These are phyloP conservation scores for Lynx canadensis DNA, from an alignment of 2,113 vertebrate genomes.

Conservation along the genomic window DNA sequence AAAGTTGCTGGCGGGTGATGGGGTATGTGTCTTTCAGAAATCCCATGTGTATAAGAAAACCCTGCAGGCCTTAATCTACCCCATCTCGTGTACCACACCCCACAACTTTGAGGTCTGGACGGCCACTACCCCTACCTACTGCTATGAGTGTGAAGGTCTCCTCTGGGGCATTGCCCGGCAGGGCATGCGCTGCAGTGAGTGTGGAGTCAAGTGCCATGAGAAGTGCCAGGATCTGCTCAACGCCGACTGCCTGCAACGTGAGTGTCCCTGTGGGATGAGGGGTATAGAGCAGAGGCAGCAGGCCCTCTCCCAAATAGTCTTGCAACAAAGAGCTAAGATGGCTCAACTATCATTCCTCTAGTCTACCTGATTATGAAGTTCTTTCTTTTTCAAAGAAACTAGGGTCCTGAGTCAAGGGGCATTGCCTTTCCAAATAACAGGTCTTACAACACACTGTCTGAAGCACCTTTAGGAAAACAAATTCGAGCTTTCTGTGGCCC, in stretches of 20 bases:
- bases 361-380: background rate
- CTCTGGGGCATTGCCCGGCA: constrained; percentile 98
- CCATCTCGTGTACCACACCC: constrained; percentile 98
- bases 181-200: constrained; percentile 97
- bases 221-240: constrained; percentile 99
- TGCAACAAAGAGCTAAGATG: background rate
- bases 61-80: constrained; percentile 98
- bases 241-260: constrained; percentile 97
- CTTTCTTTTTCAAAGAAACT: constrained; percentile 25
- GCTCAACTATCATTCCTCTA: background rate
- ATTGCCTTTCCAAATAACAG: background rate
- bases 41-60: constrained; percentile 99
- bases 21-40: constrained; percentile 90
- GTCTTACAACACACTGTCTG: background rate
- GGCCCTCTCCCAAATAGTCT: background rate
- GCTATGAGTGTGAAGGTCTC: constrained; percentile 98
- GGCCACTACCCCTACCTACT: constrained; percentile 97
- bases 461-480: constrained; percentile 25
- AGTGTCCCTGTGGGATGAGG: constrained; percentile 80
- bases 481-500: background rate
- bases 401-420: background rate
- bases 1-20: constrained; percentile 20
- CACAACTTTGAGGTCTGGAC: constrained; percentile 99
- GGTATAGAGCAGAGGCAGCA: background rate
- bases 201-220: constrained; percentile 98